phyloP scores from a whole-genome alignment of 2,797 vertebrate species.

The Myoxocephalus aenaeus region DNA sequence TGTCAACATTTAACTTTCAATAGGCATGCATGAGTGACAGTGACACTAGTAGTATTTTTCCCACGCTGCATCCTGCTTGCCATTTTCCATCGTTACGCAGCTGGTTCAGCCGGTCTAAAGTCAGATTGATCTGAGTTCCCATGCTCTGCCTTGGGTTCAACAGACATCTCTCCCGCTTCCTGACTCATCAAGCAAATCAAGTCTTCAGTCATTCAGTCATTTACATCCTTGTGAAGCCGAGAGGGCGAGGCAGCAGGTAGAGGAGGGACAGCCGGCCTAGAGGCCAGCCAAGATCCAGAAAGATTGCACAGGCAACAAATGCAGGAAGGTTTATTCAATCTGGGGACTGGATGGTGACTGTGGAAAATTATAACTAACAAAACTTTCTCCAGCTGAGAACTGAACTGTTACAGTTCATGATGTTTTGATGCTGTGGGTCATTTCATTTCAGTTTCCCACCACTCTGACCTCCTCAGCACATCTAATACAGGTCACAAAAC shows the following conservation, averaged over 20 bases:
- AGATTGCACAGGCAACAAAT: slow-evolving; percentile 16
- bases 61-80: slow-evolving; percentile 49
- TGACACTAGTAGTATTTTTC: slow-evolving; percentile 28
- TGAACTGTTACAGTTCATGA: neutral
- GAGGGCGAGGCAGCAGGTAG: slow-evolving; percentile 41
- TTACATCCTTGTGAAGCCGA: slow-evolving; percentile 18
- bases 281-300: neutral
- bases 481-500: neutral
- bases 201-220: slow-evolving; percentile 37
- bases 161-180: slow-evolving; percentile 59
- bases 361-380: neutral
- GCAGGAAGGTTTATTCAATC: slow-evolving; percentile 3
- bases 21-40: neutral
- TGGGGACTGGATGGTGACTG: neutral
- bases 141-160: slow-evolving; percentile 46
- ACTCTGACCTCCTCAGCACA: neutral
- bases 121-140: slow-evolving; percentile 50
- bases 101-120: slow-evolving; percentile 72
- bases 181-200: slow-evolving; percentile 61
- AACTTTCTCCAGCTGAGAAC: neutral
- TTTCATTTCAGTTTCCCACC: neutral
- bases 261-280: slow-evolving; percentile 36
- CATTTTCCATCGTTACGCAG: slow-evolving; percentile 35
- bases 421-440: neutral
- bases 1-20: neutral